Percentiles rank a stretch among this genome's conserved stretches.
Conservation (phyloP, 2,888 invertebrate species). For the Hypercompe scribonia region DNA sequence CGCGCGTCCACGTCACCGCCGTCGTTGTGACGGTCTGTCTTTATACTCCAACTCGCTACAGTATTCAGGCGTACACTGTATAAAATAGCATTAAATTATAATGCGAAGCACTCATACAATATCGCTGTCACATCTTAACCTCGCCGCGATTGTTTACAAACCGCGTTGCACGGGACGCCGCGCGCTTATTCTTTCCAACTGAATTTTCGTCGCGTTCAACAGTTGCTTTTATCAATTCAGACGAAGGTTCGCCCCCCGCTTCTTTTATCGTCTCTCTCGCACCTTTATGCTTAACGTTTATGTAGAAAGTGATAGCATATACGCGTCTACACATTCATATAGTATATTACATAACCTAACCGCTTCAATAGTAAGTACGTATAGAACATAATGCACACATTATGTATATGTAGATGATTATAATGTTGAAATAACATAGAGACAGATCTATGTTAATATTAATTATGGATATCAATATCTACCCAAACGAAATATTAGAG, state of each 20-base stretch:
- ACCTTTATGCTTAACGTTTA: constrained; percentile 52
- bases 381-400: constrained; percentile 58
- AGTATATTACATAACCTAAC: constrained; percentile 64
- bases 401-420: constrained; percentile 34
- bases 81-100: constrained; percentile 64
- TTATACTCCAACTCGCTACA: constrained; percentile 52
- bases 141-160: constrained; percentile 66
- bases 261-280: constrained; percentile 68
- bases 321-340: constrained; percentile 57
- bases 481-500: neutral
- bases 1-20: constrained; percentile 81
- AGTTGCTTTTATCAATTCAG: constrained; percentile 85
- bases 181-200: constrained; percentile 77
- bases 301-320: constrained; percentile 69
- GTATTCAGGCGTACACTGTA: constrained; percentile 60
- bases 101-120: constrained; percentile 73
- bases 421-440: constrained; percentile 14
- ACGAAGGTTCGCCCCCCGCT: constrained; percentile 72
- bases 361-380: constrained; percentile 57
- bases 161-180: constrained; percentile 63
- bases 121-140: constrained; percentile 80
- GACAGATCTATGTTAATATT: constrained; percentile 23
- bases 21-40: constrained; percentile 62
- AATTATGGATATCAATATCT: constrained; percentile 3
- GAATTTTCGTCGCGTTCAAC: constrained; percentile 80